These are phyloP conservation scores for Tamandua tetradactyla DNA, from an alignment of 2,797 vertebrate genomes.

Conservation along the genomic window DNA sequence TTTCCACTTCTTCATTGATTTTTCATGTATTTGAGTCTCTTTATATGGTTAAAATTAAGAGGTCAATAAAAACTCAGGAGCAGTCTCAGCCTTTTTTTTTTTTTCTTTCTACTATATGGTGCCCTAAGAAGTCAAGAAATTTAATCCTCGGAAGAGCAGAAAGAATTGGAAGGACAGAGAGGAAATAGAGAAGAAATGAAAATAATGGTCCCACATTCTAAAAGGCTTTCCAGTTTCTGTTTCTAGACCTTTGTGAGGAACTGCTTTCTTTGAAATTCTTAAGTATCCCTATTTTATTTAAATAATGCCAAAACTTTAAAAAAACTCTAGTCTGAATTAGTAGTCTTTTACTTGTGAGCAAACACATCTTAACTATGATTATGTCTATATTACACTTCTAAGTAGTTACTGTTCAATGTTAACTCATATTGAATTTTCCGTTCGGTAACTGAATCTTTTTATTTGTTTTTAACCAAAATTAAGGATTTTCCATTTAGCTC, in stretches of 20 bases:
- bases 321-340: neutral
- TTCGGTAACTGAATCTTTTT: neutral
- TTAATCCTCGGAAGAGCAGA: neutral
- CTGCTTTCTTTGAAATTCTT: neutral
- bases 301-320: neutral
- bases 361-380: neutral
- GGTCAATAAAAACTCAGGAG: neutral
- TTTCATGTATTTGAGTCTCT: neutral
- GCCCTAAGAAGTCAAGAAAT: neutral
- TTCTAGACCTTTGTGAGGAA: neutral
- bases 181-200: neutral
- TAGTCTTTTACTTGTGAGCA: neutral
- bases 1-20: neutral
- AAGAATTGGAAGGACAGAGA: neutral
- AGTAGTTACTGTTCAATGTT: neutral
- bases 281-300: slow-evolving; percentile 38
- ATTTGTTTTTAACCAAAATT: neutral
- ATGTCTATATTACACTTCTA: neutral
- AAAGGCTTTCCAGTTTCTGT: neutral
- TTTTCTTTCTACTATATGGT: neutral
- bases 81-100: neutral
- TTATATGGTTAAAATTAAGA: slow-evolving; percentile 30
- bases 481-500: neutral
- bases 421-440: neutral
- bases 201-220: neutral